Evolutionary conservation across 2,113 vertebrate genomes (phyloP).

Genomic region (Rhinolophus ferrumequinum): DNA sequence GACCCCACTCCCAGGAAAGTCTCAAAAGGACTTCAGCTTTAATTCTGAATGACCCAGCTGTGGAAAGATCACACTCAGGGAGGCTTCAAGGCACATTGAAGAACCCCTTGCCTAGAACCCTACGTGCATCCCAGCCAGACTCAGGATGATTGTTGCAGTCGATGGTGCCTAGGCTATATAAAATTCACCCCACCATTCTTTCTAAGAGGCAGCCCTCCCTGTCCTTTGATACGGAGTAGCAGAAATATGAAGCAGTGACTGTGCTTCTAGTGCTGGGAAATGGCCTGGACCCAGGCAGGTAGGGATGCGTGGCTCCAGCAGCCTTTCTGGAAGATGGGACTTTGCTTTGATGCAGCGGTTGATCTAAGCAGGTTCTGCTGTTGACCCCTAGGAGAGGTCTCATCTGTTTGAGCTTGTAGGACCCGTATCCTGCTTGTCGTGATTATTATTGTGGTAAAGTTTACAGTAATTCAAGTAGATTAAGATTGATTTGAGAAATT

Average conservation of each 20-base stretch:
- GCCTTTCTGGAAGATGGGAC: not conserved
- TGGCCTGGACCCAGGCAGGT: not conserved
- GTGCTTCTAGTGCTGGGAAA: not conserved
- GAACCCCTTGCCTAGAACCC: not conserved
- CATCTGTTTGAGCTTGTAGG: not conserved
- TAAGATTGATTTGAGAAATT: not conserved
- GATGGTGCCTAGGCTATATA: not conserved
- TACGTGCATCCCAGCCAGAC: too few relatives aligned
- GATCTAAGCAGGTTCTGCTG: not conserved
- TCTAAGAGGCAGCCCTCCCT: not conserved
- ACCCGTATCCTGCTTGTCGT: not conserved
- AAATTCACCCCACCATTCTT: not conserved
- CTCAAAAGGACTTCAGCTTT: not conserved
- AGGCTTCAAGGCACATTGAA: not conserved
- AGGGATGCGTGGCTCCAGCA: not conserved
- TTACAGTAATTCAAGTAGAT: not conserved
- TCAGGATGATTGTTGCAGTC: not conserved
- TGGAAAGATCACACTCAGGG: not conserved
- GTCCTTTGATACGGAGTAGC: not conserved
- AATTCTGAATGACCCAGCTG: not conserved
- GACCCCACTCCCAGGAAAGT: not conserved
- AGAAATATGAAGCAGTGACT: not conserved
- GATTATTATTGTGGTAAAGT: not conserved
- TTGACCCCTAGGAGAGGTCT: not conserved
- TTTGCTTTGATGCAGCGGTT: not conserved